Percentiles rank a stretch among this genome's conserved stretches.
These are phyloP conservation scores for Melangyna quadrimaculata DNA, from an alignment of 2,888 invertebrate species.

Conservation along the genomic window DNA sequence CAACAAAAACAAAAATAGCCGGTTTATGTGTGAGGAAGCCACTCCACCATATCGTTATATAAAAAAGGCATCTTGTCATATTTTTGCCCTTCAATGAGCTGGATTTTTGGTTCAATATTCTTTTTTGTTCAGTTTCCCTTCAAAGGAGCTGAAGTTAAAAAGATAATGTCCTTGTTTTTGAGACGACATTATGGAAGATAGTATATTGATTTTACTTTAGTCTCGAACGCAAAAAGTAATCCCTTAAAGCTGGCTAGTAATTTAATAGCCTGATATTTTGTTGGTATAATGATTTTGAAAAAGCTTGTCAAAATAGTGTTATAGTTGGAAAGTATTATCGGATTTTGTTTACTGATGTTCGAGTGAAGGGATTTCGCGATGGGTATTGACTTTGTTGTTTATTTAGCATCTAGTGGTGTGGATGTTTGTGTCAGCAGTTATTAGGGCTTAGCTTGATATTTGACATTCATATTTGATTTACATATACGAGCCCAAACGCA, in stretches of 20 bases:
- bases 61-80: conserved; percentile 39
- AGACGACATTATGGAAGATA: conserved; percentile 3
- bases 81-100: conserved; percentile 39
- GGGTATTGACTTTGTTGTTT: background rate
- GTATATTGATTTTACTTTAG: conserved; percentile 43
- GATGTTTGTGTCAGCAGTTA: background rate
- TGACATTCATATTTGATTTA: background rate
- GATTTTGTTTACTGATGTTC: conserved; percentile 13
- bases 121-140: background rate
- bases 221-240: conserved; percentile 37
- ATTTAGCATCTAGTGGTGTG: background rate
- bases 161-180: conserved; percentile 35
- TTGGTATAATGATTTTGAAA: conserved; percentile 2
- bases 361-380: background rate
- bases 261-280: background rate
- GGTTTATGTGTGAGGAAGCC: background rate
- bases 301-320: conserved; percentile 1
- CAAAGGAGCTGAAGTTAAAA: conserved; percentile 44
- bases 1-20: background rate
- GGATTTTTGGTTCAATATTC: background rate
- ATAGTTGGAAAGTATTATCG: background rate
- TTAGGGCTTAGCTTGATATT: background rate
- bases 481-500: too few species aligned
- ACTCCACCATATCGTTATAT: background rate
- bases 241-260: conserved; percentile 14